Evolutionary conservation across 1,140 invertebrate genomes (phyloP), one percentile per base, ranked within the genome.

Genomic region (Heliothis virescens): DNA sequence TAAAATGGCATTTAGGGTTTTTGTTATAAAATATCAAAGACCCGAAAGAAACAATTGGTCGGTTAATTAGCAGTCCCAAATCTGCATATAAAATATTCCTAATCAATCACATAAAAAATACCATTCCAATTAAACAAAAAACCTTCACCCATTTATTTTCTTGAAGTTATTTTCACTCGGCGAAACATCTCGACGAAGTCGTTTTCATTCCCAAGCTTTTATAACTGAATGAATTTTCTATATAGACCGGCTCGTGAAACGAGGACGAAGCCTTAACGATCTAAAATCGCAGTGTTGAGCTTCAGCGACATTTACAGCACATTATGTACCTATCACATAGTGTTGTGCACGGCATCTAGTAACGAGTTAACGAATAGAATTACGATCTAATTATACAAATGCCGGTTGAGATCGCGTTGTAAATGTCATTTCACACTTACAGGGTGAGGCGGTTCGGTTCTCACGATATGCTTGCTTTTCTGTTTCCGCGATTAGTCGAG

Each of bases 311-410:
- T 75, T 75, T 75, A 75, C 57, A 75, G 34, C 26, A 62, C 72
- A 75, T 75, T 75, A 75, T 75, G 47, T 75, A 59, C 41, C 57
- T 71, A 71, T 26, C 41, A 60, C 65, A 71, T 29, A 71, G 67
- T 71, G 67, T 71, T 52, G 67, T 59, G 72, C 55, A 60, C 72
- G 60, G 74, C 29, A 63, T 65, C 74, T 34, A 34, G 83, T 87
- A 91, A 90, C 87, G 86, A 85, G 83, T 84, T 77, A 82, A 83
- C 79, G 86, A 85, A 90, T 86, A 88, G 84, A 91, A 83, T 90
- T 87, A 89, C 86, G 88, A 85, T 86, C 87, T 90, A 92, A 92
- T 92, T 92, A 90, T 86, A 85, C 79, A 84, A 84, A 85, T 82
- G 75, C 80, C 81, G 81, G 80, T 84, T 77, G 78, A 74, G 60